These are phyloP conservation scores for Hirudinaria manillensis DNA, from an alignment of 2,888 invertebrate genomes.

Conservation along the genomic window DNA sequence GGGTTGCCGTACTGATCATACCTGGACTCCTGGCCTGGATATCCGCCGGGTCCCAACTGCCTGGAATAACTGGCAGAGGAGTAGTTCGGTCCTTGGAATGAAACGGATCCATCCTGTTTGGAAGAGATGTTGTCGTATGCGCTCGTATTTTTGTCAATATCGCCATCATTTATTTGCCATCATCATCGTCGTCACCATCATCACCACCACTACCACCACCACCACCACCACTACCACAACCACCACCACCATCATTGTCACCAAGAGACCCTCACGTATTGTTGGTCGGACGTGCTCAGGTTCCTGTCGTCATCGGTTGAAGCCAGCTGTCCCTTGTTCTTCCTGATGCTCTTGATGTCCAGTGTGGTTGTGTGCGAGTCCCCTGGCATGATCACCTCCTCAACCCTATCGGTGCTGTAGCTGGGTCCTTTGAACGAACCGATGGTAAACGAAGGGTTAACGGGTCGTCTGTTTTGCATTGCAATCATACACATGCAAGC, in stretches of 20 bases:
- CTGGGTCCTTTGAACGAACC: neutral
- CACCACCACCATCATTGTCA: neutral
- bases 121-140: too few species aligned
- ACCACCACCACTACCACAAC: neutral
- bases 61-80: conserved; percentile 10
- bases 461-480: too few species aligned
- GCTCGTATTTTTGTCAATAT: too few species aligned
- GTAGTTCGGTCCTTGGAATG: conserved; percentile 14
- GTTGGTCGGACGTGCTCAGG: neutral
- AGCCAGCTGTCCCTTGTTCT: conserved; percentile 11
- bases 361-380: conserved; percentile 26
- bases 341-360: conserved; percentile 28
- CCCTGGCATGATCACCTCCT: conserved; percentile 22
- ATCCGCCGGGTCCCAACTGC: conserved; percentile 8
- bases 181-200: neutral
- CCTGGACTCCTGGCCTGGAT: neutral
- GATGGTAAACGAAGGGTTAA: too few species aligned
- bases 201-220: conserved; percentile 1
- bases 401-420: conserved; percentile 25
- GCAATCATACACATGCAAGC: too few species aligned
- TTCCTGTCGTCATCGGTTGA: conserved; percentile 21
- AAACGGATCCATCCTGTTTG: neutral
- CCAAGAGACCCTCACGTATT: neutral
- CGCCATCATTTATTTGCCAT: neutral
- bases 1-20: conserved; percentile 17